Evolutionary conservation across 1,140 invertebrate genomes (phyloP).

Genomic region (Drosophila varians): DNA sequence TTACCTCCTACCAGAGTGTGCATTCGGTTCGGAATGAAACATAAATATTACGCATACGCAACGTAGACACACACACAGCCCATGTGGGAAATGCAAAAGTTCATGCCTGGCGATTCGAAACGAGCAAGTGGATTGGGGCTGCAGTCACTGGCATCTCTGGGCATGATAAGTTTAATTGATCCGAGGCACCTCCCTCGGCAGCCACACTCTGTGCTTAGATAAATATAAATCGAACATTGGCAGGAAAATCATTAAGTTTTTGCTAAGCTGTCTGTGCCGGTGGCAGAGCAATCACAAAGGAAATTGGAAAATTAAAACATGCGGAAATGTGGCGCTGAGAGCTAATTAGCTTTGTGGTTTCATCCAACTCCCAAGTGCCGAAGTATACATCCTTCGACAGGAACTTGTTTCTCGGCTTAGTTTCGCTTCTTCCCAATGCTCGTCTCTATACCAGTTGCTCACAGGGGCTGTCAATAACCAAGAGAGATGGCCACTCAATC

Average conservation of each 20-base stretch:
- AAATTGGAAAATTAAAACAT: slow-evolving; percentile 73
- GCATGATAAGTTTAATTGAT: slow-evolving; percentile 75
- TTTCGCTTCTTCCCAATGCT: not conserved
- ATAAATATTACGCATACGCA: slow-evolving; percentile 77
- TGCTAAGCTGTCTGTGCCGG: slow-evolving; percentile 24
- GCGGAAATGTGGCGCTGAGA: slow-evolving; percentile 66
- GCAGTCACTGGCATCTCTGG: slow-evolving; percentile 25
- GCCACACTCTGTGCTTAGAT: slow-evolving; percentile 22
- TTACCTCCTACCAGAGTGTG: slow-evolving; percentile 1
- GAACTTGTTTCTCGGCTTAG: slow-evolving; percentile 10
- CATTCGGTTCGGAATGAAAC: slow-evolving; percentile 57
- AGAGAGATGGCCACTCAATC: slow-evolving; percentile 30
- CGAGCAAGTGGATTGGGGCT: not conserved
- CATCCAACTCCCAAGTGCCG: slow-evolving; percentile 33
- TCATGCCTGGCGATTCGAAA: slow-evolving; percentile 14
- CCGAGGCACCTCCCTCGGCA: slow-evolving; percentile 1
- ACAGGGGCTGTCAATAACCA: not conserved
- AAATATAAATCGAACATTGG: slow-evolving; percentile 64
- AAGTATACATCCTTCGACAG: slow-evolving; percentile 25
- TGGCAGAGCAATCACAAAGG: slow-evolving; percentile 49
- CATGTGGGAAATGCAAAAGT: slow-evolving; percentile 72
- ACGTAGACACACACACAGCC: slow-evolving; percentile 30
- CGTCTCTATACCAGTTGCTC: not conserved
- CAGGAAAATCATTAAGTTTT: slow-evolving; percentile 66
- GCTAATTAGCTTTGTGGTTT: slow-evolving; percentile 75